phyloP scores from a whole-genome alignment of 2,888 invertebrate genomes.

The Anaspis maculata region DNA sequence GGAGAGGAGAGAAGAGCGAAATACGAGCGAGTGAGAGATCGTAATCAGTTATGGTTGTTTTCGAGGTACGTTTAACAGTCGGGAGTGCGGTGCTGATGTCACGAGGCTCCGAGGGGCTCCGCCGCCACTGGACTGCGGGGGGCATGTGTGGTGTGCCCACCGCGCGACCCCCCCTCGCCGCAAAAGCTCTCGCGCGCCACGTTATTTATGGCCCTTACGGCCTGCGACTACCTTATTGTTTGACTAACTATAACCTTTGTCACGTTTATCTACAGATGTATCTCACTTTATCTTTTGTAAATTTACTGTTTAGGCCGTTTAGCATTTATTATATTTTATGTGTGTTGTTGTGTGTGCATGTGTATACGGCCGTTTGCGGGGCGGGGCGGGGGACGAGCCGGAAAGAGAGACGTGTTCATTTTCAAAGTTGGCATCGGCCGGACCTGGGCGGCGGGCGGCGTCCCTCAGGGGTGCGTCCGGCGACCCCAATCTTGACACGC shows the following conservation, averaged over 20 bases:
- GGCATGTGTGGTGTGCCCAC: conserved; percentile 29
- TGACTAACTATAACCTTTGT: conserved; percentile 43
- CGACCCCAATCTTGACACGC: too few relatives aligned
- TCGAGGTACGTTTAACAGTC: conserved; percentile 22
- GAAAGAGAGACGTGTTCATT: too few relatives aligned
- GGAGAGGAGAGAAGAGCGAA: too few relatives aligned
- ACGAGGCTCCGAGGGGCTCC: conserved; percentile 23
- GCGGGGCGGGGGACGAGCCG: too few relatives aligned
- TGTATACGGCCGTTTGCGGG: too few relatives aligned
- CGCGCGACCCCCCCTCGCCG: conserved; percentile 32
- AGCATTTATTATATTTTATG: conserved; percentile 35
- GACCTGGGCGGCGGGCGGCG: too few relatives aligned
- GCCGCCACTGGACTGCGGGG: conserved; percentile 25
- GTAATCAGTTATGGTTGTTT: conserved; percentile 35
- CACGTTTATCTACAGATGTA: conserved; percentile 42
- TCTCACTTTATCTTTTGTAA: conserved; percentile 41
- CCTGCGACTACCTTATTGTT: conserved; percentile 43
- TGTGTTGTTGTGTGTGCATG: too few relatives aligned
- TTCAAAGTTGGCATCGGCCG: too few relatives aligned
- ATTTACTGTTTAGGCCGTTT: conserved; percentile 42
- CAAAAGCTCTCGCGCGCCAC: too few relatives aligned
- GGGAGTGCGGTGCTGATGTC: conserved; percentile 16
- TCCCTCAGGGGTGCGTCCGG: too few relatives aligned
- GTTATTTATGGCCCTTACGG: conserved; percentile 41
- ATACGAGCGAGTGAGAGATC: conserved; percentile 26